A percentile compares a stretch with the other conserved stretches of the same genome.
Conservation (phyloP, 2,888 invertebrate species). For the Venusia cambrica region DNA sequence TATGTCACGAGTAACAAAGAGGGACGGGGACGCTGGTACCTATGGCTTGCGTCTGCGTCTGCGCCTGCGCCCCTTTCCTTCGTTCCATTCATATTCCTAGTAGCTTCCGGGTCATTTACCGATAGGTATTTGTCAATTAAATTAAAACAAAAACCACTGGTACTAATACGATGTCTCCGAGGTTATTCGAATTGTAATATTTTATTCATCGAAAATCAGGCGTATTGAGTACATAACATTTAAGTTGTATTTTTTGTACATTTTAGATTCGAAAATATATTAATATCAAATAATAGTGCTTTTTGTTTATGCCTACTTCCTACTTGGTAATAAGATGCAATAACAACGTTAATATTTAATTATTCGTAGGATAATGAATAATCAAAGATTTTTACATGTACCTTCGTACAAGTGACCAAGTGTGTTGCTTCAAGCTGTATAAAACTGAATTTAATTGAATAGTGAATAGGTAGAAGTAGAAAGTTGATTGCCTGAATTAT, state of each 20-base stretch:
- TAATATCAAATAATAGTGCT: conserved; percentile 78
- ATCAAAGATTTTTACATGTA: too few species aligned
- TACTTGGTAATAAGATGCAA: too few species aligned
- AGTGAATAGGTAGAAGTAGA: too few species aligned
- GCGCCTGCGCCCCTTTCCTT: conserved; percentile 60
- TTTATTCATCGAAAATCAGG: conserved; percentile 68
- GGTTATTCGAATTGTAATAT: conserved; percentile 56
- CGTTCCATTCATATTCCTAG: too few species aligned
- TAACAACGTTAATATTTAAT: too few species aligned
- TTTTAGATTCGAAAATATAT: conserved; percentile 88
- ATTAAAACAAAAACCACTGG: conserved; percentile 48
- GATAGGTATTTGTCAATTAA: conserved; percentile 72
- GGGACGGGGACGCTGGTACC: conserved; percentile 46
- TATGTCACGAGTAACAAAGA: conserved; percentile 37
- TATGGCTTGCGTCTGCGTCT: too few species aligned
- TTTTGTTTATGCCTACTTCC: conserved; percentile 31
- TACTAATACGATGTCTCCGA: conserved; percentile 55
- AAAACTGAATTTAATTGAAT: too few species aligned
- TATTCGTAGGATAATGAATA: too few species aligned
- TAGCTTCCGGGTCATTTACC: conserved; percentile 61
- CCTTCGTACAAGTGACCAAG: too few species aligned
- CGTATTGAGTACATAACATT: conserved; percentile 84
- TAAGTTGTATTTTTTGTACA: conserved; percentile 88
- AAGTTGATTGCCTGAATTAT: too few species aligned
- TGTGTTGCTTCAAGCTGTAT: too few species aligned